Evolutionary conservation across 64 coral and sea anemone genomes (phyloP).

Genomic region (Dendrophyllia cribrosa): DNA sequence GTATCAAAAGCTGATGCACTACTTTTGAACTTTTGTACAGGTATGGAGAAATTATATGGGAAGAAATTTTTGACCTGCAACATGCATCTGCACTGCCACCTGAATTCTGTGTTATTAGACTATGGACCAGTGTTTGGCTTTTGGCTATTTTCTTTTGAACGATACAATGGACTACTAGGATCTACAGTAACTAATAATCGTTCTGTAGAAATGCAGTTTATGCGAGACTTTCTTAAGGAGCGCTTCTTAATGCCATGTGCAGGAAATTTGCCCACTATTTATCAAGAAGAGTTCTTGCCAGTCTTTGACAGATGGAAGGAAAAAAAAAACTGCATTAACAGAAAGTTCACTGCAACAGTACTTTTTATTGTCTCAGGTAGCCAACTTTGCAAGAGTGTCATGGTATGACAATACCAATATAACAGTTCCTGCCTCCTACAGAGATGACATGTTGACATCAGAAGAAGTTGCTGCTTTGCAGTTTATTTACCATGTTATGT

Average conservation of each 20-base stretch:
- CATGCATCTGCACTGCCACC: conserved; percentile 39
- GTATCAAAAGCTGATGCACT: conserved; percentile 49
- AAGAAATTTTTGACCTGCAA: conserved; percentile 45
- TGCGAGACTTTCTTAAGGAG: conserved; percentile 48
- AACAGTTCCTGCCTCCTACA: conserved; percentile 3
- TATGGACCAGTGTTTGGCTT: conserved; percentile 65
- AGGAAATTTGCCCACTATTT: conserved; percentile 31
- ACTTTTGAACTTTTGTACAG: conserved; percentile 50
- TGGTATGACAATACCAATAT: conserved; percentile 1
- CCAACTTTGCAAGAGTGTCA: conserved; percentile 3
- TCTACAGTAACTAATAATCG: conserved; percentile 54
- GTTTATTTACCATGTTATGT: conserved; percentile 20
- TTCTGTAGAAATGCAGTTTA: conserved; percentile 61
- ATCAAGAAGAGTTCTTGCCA: conserved; percentile 1
- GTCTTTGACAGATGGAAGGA: conserved; percentile 3
- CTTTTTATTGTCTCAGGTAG: not conserved
- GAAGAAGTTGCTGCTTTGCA: conserved; percentile 21
- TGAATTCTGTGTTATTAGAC: conserved; percentile 42
- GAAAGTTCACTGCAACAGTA: conserved; percentile 7
- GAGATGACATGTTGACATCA: conserved; percentile 8
- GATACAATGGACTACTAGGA: conserved; percentile 59
- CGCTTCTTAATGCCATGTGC: conserved; percentile 31
- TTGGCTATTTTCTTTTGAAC: conserved; percentile 69
- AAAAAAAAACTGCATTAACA: not conserved
- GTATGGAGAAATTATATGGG: conserved; percentile 56